These are phyloP conservation scores for Perccottus glenii DNA, from an alignment of 2,113 vertebrate species.

Conservation along the genomic window DNA sequence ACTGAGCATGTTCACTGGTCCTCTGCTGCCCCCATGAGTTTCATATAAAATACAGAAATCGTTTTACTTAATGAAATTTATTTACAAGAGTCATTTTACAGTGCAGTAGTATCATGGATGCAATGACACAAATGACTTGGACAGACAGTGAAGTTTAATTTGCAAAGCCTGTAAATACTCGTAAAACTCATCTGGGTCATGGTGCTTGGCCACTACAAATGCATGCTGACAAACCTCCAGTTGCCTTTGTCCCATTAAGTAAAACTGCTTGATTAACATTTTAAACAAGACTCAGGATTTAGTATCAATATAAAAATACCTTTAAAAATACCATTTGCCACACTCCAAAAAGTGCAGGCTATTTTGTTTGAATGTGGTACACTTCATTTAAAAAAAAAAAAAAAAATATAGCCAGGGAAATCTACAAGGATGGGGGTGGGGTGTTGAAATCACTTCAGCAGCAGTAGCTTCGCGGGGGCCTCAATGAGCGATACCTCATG, in stretches of 20 bases:
- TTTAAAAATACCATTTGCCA: conserved; percentile 37
- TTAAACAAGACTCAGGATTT: conserved; percentile 45
- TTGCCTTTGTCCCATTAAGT: conserved; percentile 6
- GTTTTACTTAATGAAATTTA: conserved; percentile 60
- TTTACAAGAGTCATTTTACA: conserved; percentile 75
- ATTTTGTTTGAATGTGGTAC: conserved; percentile 37
- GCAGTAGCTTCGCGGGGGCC: conserved; percentile 81
- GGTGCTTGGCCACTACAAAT: background rate
- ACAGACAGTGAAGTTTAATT: conserved; percentile 56
- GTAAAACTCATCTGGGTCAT: conserved; percentile 2
- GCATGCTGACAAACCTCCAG: conserved; percentile 21
- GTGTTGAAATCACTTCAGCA: conserved; percentile 54
- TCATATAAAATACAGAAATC: background rate
- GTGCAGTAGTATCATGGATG: conserved; percentile 38
- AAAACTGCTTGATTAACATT: conserved; percentile 68
- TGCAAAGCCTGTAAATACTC: conserved; percentile 17
- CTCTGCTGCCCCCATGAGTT: conserved; percentile 64
- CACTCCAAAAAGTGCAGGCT: conserved; percentile 60
- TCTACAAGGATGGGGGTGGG: background rate
- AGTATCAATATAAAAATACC: conserved; percentile 64
- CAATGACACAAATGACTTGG: conserved; percentile 49
- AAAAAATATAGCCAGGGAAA: background rate
- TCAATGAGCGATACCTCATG: conserved; percentile 87
- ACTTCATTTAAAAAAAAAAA: conserved; percentile 45
- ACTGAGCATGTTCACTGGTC: background rate